Evolutionary conservation across 2,888 invertebrate species (phyloP).

Genomic region (Spodoptera exigua): DNA sequence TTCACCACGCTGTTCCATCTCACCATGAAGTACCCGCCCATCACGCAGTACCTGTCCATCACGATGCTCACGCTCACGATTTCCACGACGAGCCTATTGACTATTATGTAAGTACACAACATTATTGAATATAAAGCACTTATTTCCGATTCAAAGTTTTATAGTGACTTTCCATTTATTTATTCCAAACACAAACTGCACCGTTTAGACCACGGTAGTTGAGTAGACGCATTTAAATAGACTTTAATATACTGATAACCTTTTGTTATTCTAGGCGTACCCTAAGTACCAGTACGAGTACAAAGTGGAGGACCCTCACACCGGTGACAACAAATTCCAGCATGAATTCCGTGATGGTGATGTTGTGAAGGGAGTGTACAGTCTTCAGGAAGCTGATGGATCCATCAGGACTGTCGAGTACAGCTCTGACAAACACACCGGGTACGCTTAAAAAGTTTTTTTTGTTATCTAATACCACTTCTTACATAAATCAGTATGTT

Average conservation of each 20-base stretch:
- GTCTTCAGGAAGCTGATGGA: constrained; percentile 89
- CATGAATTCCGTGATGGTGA: constrained; percentile 90
- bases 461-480: too few species aligned
- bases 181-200: constrained; percentile 70
- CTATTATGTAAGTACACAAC: constrained; percentile 83
- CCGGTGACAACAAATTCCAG: constrained; percentile 90
- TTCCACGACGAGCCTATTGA: constrained; percentile 78
- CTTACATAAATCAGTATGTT: too few species aligned
- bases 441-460: constrained; percentile 71
- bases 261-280: constrained; percentile 80
- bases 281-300: constrained; percentile 90
- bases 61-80: constrained; percentile 56
- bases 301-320: constrained; percentile 90
- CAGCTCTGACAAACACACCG: constrained; percentile 88
- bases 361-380: constrained; percentile 91
- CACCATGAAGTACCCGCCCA: too few species aligned
- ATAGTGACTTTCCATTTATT: constrained; percentile 79
- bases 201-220: constrained; percentile 64
- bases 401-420: constrained; percentile 90
- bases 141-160: constrained; percentile 65
- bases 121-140: constrained; percentile 63
- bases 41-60: constrained; percentile 15
- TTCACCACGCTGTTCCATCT: constrained; percentile 10
- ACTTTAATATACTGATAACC: constrained; percentile 53
- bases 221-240: constrained; percentile 64